Conservation (phyloP, 2,797 vertebrate species). For the Trachurus trachurus region DNA sequence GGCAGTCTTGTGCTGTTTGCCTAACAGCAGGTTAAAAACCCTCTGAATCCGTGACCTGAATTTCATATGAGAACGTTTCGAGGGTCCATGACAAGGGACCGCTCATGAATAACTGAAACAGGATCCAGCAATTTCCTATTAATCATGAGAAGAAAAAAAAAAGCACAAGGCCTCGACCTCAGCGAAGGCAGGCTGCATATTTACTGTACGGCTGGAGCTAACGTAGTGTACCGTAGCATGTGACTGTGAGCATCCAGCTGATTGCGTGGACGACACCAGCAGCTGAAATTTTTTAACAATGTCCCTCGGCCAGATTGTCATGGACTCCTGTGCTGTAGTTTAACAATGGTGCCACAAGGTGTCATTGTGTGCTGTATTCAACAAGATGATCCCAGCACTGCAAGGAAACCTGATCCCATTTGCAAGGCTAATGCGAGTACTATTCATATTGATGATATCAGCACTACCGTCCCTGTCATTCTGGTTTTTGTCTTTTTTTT, state of each 20-base stretch:
- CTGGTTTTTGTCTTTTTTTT: constrained; percentile 30
- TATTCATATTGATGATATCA: constrained; percentile 70
- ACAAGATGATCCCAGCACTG: constrained; percentile 44
- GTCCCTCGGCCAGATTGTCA: constrained; percentile 37
- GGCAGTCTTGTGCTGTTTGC: constrained; percentile 27
- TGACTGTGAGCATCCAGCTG: background rate
- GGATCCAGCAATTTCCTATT: constrained; percentile 25
- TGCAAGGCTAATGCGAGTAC: constrained; percentile 65
- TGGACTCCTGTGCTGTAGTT: constrained; percentile 67
- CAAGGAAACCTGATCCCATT: constrained; percentile 67
- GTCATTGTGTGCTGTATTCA: constrained; percentile 72
- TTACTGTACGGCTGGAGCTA: background rate
- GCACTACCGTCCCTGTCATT: constrained; percentile 45
- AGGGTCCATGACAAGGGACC: constrained; percentile 33
- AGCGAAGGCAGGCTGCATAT: constrained; percentile 6
- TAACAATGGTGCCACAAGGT: constrained; percentile 74
- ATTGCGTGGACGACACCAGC: constrained; percentile 12
- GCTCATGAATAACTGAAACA: constrained; percentile 55
- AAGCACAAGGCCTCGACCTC: constrained; percentile 13
- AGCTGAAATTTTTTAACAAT: constrained; percentile 37
- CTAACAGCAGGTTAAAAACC: constrained; percentile 42
- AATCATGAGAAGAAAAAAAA: constrained; percentile 11
- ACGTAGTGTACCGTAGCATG: constrained; percentile 13
- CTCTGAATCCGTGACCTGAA: constrained; percentile 45
- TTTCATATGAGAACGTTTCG: constrained; percentile 39